A percentile compares a stretch with the other conserved stretches of the same genome.
Evolutionary conservation across 2,888 invertebrate genomes (phyloP).

Genomic region (Argyresthia albistria): DNA sequence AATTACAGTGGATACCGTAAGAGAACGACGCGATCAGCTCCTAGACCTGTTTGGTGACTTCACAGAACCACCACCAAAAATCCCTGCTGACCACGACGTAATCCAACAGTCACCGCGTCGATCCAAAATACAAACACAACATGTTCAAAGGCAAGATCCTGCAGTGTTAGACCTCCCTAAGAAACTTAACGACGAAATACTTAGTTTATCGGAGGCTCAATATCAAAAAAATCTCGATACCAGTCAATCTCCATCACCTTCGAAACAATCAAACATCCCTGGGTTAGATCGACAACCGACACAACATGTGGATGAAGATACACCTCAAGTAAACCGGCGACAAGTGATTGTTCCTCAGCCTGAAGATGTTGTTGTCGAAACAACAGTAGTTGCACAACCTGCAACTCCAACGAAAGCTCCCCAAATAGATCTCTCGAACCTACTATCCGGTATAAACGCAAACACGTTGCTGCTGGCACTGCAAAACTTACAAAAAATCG

Average conservation of each 20-base stretch:
- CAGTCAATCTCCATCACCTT: neutral
- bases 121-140: neutral
- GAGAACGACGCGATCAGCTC: constrained; percentile 37
- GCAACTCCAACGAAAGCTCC: too few relatives aligned
- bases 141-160: neutral
- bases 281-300: too few relatives aligned
- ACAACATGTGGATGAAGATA: too few relatives aligned
- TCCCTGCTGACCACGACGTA: neutral
- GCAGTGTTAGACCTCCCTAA: neutral
- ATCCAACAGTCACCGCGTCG: neutral
- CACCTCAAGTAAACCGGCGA: too few relatives aligned
- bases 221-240: neutral
- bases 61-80: neutral
- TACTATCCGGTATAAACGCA: constrained; percentile 53
- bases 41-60: constrained; percentile 37
- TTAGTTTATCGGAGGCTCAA: constrained; percentile 1
- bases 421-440: constrained; percentile 34
- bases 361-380: too few relatives aligned
- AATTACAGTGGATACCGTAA: constrained; percentile 25
- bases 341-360: too few relatives aligned
- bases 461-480: constrained; percentile 51
- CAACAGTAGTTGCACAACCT: too few relatives aligned
- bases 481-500: constrained; percentile 53
- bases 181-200: constrained; percentile 31
- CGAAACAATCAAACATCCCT: too few relatives aligned